A percentile compares a stretch with the other conserved stretches of the same genome.
Evolutionary conservation across 2,113 vertebrate species (phyloP).

Genomic region (Turdus rufiventris): DNA sequence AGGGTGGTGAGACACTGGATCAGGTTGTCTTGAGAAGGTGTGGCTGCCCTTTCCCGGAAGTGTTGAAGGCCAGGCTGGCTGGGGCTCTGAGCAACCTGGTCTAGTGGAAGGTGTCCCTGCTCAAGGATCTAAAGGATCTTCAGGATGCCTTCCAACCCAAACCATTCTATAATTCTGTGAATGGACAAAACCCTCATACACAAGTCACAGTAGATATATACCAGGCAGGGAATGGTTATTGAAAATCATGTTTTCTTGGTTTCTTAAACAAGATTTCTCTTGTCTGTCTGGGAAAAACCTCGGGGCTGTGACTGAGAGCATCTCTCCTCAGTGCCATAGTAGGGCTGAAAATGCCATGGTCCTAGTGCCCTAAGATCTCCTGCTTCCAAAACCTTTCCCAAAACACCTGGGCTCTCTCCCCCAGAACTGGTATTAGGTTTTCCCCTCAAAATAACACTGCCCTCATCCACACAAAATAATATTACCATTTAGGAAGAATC

Average conservation of each 20-base stretch:
- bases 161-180: neutral
- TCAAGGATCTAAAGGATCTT: neutral
- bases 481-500: neutral
- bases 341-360: neutral
- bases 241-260: neutral
- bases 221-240: neutral
- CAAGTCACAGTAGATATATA: neutral
- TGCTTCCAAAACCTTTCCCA: neutral
- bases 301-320: neutral
- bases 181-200: neutral
- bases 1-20: neutral
- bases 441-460: neutral
- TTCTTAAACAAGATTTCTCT: neutral
- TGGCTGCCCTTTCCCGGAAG: neutral
- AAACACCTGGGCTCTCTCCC: neutral
- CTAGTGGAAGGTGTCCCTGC: neutral
- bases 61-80: neutral
- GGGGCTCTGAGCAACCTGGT: neutral
- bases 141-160: neutral
- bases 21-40: neutral
- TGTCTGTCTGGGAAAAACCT: neutral
- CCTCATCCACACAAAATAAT: neutral
- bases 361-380: neutral
- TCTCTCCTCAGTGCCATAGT: neutral
- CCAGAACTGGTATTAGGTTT: neutral